A percentile compares a stretch with the other conserved stretches of the same genome.
These are phyloP conservation scores for Lamprotornis superbus DNA, from an alignment of 2,113 vertebrate species.

Conservation along the genomic window DNA sequence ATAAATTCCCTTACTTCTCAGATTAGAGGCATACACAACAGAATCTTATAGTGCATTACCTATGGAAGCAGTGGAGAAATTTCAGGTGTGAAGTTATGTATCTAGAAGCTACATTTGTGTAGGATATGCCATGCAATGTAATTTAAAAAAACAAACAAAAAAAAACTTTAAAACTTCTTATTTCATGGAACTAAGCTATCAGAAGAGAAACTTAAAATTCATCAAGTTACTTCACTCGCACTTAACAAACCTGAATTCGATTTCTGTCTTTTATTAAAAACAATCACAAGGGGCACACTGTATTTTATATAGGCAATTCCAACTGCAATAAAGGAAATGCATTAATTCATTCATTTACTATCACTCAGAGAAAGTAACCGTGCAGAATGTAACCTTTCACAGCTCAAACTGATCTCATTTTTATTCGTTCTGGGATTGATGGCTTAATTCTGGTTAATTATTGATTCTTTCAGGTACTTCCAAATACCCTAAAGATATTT, in stretches of 20 bases:
- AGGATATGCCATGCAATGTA: neutral
- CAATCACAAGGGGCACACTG: conserved; percentile 39
- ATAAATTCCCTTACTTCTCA: neutral
- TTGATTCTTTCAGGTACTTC: neutral
- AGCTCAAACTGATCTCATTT: conserved; percentile 24
- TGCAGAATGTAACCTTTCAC: conserved; percentile 25
- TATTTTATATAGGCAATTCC: conserved; percentile 61
- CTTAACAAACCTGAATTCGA: neutral
- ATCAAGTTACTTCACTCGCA: neutral
- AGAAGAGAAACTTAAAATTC: neutral
- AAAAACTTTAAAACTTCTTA: neutral
- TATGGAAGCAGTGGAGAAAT: neutral
- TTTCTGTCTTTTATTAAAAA: conserved; percentile 58
- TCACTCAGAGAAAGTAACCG: conserved; percentile 19
- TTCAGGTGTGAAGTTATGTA: neutral
- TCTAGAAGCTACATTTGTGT: neutral
- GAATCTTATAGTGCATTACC: neutral
- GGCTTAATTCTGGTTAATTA: conserved; percentile 24
- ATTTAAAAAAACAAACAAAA: neutral
- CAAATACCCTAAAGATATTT: neutral
- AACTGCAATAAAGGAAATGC: conserved; percentile 48
- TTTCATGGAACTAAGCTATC: neutral
- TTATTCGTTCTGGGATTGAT: conserved; percentile 39
- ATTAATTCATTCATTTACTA: conserved; percentile 23
- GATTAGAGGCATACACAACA: neutral